Percentiles rank a stretch among this genome's conserved stretches.
Conservation (phyloP, 2,888 invertebrate species). For the Spilarctia lutea region DNA sequence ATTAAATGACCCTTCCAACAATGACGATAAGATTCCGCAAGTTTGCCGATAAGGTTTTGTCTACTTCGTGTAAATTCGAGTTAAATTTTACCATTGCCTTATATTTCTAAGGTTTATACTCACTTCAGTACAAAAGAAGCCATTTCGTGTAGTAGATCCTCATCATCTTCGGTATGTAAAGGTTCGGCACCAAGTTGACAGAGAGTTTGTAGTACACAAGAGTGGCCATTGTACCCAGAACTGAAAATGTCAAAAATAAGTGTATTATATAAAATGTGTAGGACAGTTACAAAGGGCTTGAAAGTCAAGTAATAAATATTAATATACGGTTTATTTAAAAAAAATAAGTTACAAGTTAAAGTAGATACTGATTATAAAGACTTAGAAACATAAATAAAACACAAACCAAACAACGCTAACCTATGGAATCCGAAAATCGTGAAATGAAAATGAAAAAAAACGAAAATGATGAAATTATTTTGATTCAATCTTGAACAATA, state of each 20-base stretch:
- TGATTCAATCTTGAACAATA: too few relatives aligned
- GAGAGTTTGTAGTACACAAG: slow-evolving; percentile 89
- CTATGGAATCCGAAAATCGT: too few relatives aligned
- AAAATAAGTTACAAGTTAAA: neutral
- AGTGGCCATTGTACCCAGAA: slow-evolving; percentile 88
- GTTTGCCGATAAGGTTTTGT: too few relatives aligned
- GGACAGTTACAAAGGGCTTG: neutral
- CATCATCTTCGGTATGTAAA: slow-evolving; percentile 84
- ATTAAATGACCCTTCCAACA: too few relatives aligned
- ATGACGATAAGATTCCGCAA: too few relatives aligned
- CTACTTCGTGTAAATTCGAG: neutral
- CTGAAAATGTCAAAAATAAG: slow-evolving; percentile 70
- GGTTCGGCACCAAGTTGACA: slow-evolving; percentile 89
- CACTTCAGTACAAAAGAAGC: slow-evolving; percentile 90
- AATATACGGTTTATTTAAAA: neutral
- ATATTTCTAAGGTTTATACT: slow-evolving; percentile 60
- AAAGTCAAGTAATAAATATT: neutral
- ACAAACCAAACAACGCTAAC: too few relatives aligned
- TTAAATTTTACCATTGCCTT: neutral
- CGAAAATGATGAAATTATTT: too few relatives aligned
- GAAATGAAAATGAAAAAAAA: too few relatives aligned
- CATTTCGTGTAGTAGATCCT: slow-evolving; percentile 89
- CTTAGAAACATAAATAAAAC: too few relatives aligned
- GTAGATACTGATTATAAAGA: neutral
- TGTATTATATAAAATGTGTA: neutral